Evolutionary conservation across 2,113 vertebrate species (phyloP), one percentile per base, ranked within the genome.

Genomic region (Lanius ludovicianus): DNA sequence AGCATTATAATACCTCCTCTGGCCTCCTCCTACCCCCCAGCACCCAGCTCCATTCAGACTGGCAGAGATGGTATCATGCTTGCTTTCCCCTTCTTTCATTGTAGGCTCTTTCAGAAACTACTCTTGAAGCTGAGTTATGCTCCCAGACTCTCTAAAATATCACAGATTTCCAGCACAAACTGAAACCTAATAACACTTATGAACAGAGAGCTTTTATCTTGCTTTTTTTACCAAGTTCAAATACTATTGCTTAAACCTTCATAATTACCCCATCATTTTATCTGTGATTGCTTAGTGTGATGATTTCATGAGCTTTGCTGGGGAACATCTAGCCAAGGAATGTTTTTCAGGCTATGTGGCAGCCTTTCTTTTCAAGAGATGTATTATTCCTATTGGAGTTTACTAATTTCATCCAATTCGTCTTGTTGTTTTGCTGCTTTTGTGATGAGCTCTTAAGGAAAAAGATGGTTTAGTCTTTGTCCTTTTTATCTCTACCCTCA

Each of bases 241-340:
- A 80, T 65, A 80, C 86, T 91, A 77, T 41, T 79, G 46, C 86
- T 94, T 49, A 94, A 56, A 60, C 81, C 81, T 90, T 96, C 81
- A 70, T 93, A 94, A 93, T 96, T 95, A 90, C 62, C 52, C 82
- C 79, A 62, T 87, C 67, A 70, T 95, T 97, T 96, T 96, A 70
- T 73, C 87, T 87, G 70, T 41, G 83, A 91, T 90, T 78, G 81
- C 85, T 95, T 94, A 85, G 78, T 0, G 0, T 47, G 63, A 65
- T 76, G 95, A 93, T 96, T 96, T 91, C 81, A 83, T 83, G 80
- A 79, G 93, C 82, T 94, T 91, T 96, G 47, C 79, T 93, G 75
- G 49, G 76, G 60, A 97, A 93, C 57, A 90, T 92, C 75, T 65
- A 88, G 60, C 68, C 70, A 86, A 84, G 56, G 85, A 97, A 63